These are phyloP conservation scores for Henricia sp. DNA, from an alignment of 53 echinoderm and acorn worm genomes.

Conservation along the genomic window DNA sequence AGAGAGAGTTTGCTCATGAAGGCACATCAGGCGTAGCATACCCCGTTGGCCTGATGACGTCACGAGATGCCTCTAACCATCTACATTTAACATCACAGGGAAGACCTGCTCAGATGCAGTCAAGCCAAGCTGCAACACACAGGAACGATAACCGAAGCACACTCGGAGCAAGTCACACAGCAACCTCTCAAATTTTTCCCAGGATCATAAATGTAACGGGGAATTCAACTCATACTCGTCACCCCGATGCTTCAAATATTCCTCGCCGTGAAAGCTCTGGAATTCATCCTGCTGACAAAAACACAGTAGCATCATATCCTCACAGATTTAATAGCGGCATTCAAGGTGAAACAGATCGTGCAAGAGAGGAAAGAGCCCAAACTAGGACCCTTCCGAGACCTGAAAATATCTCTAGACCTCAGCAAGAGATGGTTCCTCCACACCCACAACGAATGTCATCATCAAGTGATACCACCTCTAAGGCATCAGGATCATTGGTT, in stretches of 20 bases:
- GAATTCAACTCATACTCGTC: not conserved
- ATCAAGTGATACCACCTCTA: not conserved
- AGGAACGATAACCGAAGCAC: not conserved
- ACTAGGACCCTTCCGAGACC: not conserved
- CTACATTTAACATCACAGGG: not conserved
- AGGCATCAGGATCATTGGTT: not conserved
- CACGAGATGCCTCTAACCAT: not conserved
- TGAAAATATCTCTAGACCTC: not conserved
- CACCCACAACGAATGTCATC: no score
- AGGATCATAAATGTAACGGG: slow-evolving; percentile 37
- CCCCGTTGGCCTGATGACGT: slow-evolving; percentile 27
- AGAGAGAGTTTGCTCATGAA: not conserved
- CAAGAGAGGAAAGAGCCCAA: not conserved
- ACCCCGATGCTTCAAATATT: not conserved
- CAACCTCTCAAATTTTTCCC: slow-evolving; percentile 29
- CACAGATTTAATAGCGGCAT: not conserved
- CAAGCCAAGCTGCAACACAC: not conserved
- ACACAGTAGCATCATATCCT: not conserved
- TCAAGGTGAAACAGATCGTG: not conserved
- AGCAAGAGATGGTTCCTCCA: slow-evolving; percentile 7
- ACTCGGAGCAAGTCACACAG: not conserved
- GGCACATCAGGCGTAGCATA: not conserved
- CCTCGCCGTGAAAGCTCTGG: not conserved
- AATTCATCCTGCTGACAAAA: slow-evolving; percentile 5
- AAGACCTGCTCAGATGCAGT: not conserved